Evolutionary conservation across 1,140 invertebrate genomes (phyloP).

Genomic region (Neoseiulus cucumeris): DNA sequence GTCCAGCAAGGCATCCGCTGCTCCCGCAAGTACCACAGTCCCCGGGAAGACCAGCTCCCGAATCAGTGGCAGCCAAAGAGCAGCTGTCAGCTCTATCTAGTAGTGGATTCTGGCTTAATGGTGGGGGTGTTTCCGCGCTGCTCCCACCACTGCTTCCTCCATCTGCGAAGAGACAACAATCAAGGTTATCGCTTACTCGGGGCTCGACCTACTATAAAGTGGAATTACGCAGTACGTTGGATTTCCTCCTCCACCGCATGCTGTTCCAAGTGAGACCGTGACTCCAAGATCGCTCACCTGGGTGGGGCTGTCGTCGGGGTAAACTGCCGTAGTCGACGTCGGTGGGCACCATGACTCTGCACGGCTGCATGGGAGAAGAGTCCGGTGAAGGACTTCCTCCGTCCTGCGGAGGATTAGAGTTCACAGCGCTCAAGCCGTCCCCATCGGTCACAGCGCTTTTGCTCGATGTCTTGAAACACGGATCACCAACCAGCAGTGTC

Average conservation of each 20-base stretch:
- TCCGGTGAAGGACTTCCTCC: slow-evolving; percentile 2
- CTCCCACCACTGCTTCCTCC: neutral
- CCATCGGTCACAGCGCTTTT: neutral
- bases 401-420: neutral
- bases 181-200: neutral
- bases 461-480: slow-evolving; percentile 63
- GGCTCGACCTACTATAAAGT: too few species aligned
- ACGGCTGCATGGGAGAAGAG: neutral
- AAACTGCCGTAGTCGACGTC: slow-evolving; percentile 6
- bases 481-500: slow-evolving; percentile 81
- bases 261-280: neutral
- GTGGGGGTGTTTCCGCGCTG: neutral
- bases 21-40: neutral
- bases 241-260: neutral
- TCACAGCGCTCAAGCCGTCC: neutral
- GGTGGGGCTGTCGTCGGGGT: neutral
- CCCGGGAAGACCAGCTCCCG: slow-evolving; percentile 1
- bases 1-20: neutral
- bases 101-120: neutral
- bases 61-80: neutral
- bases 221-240: neutral
- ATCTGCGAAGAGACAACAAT: neutral
- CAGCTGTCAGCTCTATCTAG: neutral
- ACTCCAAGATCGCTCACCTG: neutral
- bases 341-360: neutral